Evolutionary conservation across 2,888 invertebrate genomes (phyloP), one percentile per base, ranked within the genome.

Genomic region (Trypoxylon attenuatum): DNA sequence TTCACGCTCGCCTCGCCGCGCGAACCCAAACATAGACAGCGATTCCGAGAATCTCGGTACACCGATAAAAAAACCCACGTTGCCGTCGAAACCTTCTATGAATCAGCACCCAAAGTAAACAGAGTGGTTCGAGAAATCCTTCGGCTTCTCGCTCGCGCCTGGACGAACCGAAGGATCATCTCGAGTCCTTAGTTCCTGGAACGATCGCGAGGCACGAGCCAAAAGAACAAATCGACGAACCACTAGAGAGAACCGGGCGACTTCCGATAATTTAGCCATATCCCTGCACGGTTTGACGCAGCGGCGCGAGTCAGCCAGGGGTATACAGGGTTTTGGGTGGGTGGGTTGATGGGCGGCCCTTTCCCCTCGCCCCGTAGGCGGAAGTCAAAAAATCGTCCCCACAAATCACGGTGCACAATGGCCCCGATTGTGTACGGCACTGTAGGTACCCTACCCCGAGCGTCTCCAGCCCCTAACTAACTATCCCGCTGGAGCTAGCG

Each of bases 351-450:
- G 52, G 47, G 47, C 51, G 63, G 41, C 50, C 55, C 42, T 47
- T 55, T 55, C 70, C 60, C 50, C 71, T 42, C 33, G 33, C 13
- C 22, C 65, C 59, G 63, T 62, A 73, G 71, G 69, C 84, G 84
- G 85, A 85, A 86, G 85, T 85, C 80, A 84, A 84, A 86, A 85
- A 85, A 85, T 85, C 83, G 82, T 82, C 82, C 79, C 84, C 85
- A 86, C 85, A 86, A 86, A 86, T 86, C 86, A 86, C 85, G 64
- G 79, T 62, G 73, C 82, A 86, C 86, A 86, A 86, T 86, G 81
- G 85, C 76, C 70, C 77, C 84, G 83, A 86, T 86, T 86, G 85
- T 86, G 80, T 80, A 80, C 78, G 76, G 61, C 63, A 71, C 73
- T 69, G 67, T 64, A 25, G 62, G 63, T 60, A 27, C 66, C 62